Evolutionary conservation across 2,797 vertebrate species (phyloP), one percentile per base, ranked within the genome.

Genomic region (Hemitrygon akajei): DNA sequence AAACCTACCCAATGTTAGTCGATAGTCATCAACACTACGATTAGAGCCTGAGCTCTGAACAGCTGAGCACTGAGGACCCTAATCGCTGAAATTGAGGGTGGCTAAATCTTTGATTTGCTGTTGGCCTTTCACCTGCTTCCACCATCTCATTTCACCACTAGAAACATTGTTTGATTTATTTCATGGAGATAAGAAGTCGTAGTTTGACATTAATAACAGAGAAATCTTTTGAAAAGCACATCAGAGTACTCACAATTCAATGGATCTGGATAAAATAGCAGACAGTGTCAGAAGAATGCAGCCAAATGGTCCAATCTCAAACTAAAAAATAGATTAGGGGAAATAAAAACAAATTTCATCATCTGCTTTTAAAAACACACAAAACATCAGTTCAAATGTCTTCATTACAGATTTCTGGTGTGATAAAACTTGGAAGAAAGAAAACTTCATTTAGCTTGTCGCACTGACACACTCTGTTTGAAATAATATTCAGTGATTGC

Each of bases 261-360:
- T 94, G 47, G 98, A 97, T 95, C 98, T 97, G 94, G 98, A 98
- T 92, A 99, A 96, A 95, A 99, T 95, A 94, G 97, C 98, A 5
- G 98, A 99, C 94, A 99, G 93, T 0, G 97, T 97, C 93, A 99
- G 96, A 87, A 99, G 96, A 94, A 99, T 94, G 94, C 98, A 99
- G 9, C 98, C 98, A 0, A 96, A 96, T 30, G 96, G 96, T 79
- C 98, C 98, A 0, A 84, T 95, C 96, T 99, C 98, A 95, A 98
- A 99, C 99, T 99, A 96, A 77, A 87, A 94, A 6, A 94, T 89
- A 95, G 75, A 87, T 58, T 63, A 22, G 25, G 71, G 71, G 27
- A 93, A 47, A 93, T 18, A 93, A 75, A 91, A 66, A 91, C 86
- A 58, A 89, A 66, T n/a, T 69, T 89, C n/a, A 89, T 34, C 63